Percentiles rank a stretch among this genome's conserved stretches.
Conservation (phyloP, 2,113 vertebrate species). For the human region DNA sequence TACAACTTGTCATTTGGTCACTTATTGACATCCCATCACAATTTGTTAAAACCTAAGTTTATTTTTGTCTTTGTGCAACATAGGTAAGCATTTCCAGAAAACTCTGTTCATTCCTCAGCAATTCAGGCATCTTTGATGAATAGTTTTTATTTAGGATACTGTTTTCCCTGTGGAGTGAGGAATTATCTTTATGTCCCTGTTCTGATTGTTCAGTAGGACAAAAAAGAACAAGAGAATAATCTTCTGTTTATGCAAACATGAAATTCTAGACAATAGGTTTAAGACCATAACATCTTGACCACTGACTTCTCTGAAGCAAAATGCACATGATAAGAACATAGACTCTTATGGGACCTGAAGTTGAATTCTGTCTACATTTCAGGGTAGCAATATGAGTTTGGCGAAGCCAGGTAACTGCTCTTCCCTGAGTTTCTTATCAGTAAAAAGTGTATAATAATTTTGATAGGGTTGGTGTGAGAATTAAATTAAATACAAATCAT, state of each 20-base stretch:
- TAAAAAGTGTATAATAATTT: neutral
- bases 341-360: neutral
- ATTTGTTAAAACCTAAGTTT: constrained; percentile 23
- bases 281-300: neutral
- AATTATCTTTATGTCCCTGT: neutral
- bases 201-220: neutral
- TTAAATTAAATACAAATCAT: neutral
- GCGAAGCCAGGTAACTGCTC: neutral
- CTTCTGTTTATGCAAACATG: neutral
- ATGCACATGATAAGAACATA: neutral
- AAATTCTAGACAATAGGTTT: neutral
- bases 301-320: neutral
- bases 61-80: neutral
- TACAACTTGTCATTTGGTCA: neutral
- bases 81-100: neutral
- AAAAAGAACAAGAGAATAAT: neutral
- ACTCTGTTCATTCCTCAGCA: constrained; percentile 4
- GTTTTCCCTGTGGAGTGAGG: neutral
- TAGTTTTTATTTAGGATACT: constrained; percentile 5
- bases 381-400: neutral
- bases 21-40: constrained; percentile 37
- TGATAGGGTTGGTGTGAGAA: neutral
- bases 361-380: neutral
- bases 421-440: neutral
- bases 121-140: neutral